Evolutionary conservation across 2,888 invertebrate genomes (phyloP), one percentile per base, ranked within the genome.

Genomic region (Andrena hattorfiana): DNA sequence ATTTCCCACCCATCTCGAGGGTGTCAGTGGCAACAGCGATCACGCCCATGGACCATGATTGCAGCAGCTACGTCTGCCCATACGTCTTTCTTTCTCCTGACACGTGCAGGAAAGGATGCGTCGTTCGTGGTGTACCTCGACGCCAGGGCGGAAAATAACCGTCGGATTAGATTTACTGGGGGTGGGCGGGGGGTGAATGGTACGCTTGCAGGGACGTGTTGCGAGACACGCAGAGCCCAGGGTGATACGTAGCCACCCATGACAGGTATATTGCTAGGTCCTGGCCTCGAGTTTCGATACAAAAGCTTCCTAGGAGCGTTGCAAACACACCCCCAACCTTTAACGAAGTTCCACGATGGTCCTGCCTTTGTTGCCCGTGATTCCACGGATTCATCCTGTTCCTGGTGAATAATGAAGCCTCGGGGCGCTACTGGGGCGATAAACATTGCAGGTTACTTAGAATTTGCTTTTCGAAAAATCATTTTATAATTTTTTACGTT

Each of bases 101-200:
- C 64, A 56, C 60, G 4, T 13, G 63, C 48, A 59, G 20, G 23
- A n/a, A n/a, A 66, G 72, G 35, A 67, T 10, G 56, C 64, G 54
- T 42, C 26, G 13, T 49, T 26, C 72, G 48, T 60, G 48, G 48
- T 71, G 62, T 72, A 63, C 54, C 42, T 59, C 54, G 13, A 62
- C 59, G 68, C 30, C 23, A 42, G 42, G 30, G 30, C 64, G 63
- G 48, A 48, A 66, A 79, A 76, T 60, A 70, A 70, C 60, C 20
- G 51, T 70, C 59, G 70, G 69, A 76, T 66, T 66, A 64, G 69
- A 81, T 81, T 74, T 73, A 81, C 78, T 13, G 42, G 16, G 32
- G 60, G 10, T n/a, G 23, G 32, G 1, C 20, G 1, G 66, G 48
- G 35, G 26, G 26, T 59, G 20, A 32, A 6, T 32, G 13, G 20